These are phyloP conservation scores for Liodrosophila aerea DNA, from an alignment of 2,888 invertebrate genomes.

Conservation along the genomic window DNA sequence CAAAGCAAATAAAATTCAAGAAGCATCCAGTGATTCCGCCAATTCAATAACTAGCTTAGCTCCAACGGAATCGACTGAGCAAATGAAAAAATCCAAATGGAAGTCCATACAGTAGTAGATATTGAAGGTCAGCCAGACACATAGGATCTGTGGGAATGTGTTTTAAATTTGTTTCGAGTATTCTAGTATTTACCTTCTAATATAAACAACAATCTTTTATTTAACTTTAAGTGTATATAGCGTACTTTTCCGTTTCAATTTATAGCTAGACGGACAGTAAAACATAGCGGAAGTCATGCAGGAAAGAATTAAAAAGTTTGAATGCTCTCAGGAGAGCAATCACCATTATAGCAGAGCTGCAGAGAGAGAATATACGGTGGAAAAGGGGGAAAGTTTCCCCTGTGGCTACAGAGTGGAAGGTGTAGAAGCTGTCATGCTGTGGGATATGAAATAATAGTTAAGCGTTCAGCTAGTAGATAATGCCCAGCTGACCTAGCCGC, in stretches of 20 bases:
- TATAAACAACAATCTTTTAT: neutral
- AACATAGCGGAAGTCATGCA: neutral
- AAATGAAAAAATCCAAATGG: conserved; percentile 2
- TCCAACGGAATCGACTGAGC: conserved; percentile 16
- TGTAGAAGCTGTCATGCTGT: too few relatives aligned
- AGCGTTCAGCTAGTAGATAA: too few relatives aligned
- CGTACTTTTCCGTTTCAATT: neutral
- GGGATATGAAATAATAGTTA: too few relatives aligned
- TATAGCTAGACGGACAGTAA: conserved; percentile 1
- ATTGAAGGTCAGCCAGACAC: too few relatives aligned
- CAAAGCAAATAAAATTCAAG: conserved; percentile 32
- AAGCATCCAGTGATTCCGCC: conserved; percentile 24
- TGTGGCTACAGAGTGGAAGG: too few relatives aligned
- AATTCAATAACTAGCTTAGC: conserved; percentile 38
- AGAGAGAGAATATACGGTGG: too few relatives aligned
- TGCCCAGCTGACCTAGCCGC: too few relatives aligned
- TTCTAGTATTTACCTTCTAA: neutral
- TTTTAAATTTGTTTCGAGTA: too few relatives aligned
- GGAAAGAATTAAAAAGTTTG: neutral
- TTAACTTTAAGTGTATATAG: neutral
- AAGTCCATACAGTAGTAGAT: neutral
- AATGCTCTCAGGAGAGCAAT: neutral
- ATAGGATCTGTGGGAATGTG: too few relatives aligned
- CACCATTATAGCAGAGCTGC: neutral
- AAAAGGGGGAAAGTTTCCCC: too few relatives aligned